Evolutionary conservation across 1,140 invertebrate species (phyloP).

Genomic region (Philopotamus ludificatus): DNA sequence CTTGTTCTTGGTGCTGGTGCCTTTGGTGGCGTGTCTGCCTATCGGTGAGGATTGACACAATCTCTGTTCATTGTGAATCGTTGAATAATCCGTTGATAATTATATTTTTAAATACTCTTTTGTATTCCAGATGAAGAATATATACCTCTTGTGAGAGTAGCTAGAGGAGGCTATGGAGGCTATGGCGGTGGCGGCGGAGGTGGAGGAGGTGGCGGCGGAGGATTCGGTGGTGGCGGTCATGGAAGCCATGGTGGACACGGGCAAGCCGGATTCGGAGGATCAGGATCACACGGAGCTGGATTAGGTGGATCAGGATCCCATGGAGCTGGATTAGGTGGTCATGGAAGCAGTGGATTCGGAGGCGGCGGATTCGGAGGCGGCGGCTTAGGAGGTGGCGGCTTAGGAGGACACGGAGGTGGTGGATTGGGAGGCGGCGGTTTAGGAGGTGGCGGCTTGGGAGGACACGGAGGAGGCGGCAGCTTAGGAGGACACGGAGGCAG

Average conservation of each 20-base stretch:
- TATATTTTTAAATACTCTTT: background rate
- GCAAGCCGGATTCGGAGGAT: slow-evolving; percentile 17
- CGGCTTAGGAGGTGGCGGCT: slow-evolving; percentile 27
- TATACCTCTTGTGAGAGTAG: slow-evolving; percentile 46
- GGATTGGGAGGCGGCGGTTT: slow-evolving; percentile 19
- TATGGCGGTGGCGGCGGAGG: slow-evolving; percentile 40
- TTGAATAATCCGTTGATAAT: background rate
- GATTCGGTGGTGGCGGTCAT: slow-evolving; percentile 45
- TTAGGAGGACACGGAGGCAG: slow-evolving; percentile 32
- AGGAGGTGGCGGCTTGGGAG: background rate
- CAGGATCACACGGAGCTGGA: slow-evolving; percentile 23
- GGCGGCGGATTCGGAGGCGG: slow-evolving; percentile 36
- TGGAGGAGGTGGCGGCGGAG: slow-evolving; percentile 43
- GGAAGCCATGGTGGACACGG: slow-evolving; percentile 42
- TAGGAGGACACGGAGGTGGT: slow-evolving; percentile 23
- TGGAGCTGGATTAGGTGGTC: slow-evolving; percentile 16
- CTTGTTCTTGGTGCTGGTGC: slow-evolving; percentile 21
- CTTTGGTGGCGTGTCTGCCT: slow-evolving; percentile 22
- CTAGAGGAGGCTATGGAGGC: slow-evolving; percentile 45
- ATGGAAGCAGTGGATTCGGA: slow-evolving; percentile 23
- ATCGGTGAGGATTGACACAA: background rate
- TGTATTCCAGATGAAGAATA: slow-evolving; percentile 10
- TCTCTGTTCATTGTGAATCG: background rate
- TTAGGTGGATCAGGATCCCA: slow-evolving; percentile 23
- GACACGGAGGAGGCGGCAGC: slow-evolving; percentile 40